phyloP scores from a whole-genome alignment of 1,140 invertebrate genomes.

The Cyclina sinensis region DNA sequence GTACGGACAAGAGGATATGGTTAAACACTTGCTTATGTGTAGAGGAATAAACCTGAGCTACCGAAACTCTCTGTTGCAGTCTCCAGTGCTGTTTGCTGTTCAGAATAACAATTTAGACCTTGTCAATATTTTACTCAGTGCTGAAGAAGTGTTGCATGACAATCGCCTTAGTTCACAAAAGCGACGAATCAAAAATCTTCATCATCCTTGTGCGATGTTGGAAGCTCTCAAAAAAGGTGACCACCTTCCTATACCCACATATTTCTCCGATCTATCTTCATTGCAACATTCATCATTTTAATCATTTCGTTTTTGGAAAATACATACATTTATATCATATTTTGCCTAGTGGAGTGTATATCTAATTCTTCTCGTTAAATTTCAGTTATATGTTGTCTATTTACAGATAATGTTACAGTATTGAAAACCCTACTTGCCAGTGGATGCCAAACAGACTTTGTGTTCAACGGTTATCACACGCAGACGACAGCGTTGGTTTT shows the following conservation, averaged over 20 bases:
- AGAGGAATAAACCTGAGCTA: slow-evolving; percentile 45
- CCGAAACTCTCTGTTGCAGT: slow-evolving; percentile 54
- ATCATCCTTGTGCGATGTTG: slow-evolving; percentile 64
- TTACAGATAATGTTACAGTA: slow-evolving; percentile 56
- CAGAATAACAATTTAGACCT: slow-evolving; percentile 64
- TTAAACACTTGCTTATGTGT: slow-evolving; percentile 45
- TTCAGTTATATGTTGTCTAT: background rate
- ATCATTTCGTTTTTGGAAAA: no score
- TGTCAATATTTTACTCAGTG: slow-evolving; percentile 53
- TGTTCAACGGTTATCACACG: slow-evolving; percentile 59
- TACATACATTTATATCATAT: no score
- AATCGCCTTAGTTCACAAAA: background rate
- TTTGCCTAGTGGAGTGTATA: no score
- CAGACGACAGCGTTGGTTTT: slow-evolving; percentile 52
- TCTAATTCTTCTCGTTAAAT: no score
- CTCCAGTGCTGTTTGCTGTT: slow-evolving; percentile 53
- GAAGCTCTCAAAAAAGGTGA: slow-evolving; percentile 61
- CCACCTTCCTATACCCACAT: no score
- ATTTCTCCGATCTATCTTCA: no score
- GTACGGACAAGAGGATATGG: slow-evolving; percentile 47
- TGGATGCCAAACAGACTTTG: slow-evolving; percentile 49
- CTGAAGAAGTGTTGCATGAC: slow-evolving; percentile 30
- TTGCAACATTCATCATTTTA: no score
- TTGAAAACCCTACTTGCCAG: slow-evolving; percentile 51
- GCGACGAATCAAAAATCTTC: slow-evolving; percentile 1